Base-by-base conservation (phyloP, 2,888 invertebrate genomes). In the Smittia aterrima region DNA sequence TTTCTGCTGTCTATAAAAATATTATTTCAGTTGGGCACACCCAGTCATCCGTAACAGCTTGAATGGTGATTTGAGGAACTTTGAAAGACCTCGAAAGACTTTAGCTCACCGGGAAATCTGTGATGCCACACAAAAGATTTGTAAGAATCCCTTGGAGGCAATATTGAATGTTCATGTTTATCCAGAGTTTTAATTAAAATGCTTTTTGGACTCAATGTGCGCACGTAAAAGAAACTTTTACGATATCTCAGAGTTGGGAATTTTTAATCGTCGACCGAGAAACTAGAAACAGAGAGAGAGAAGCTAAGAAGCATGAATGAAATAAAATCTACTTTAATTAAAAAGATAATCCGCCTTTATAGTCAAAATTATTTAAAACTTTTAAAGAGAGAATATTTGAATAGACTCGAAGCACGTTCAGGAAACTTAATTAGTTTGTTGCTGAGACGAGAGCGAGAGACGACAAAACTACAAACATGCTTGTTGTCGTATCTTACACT, bases 301-400 rank as follows among this genome's bases (percentile, higher is more conserved):
- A n/a, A n/a, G n/a, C n/a, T n/a, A n/a, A 54, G 18, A 54, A 54
- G 16, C 54, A 54, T n/a, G 47, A 47, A 7, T 22, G 27, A 64
- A 54, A 24, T 62, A 40, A 20, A 58, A 38, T 27, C 54, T 72
- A 72, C 38, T 72, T 72, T 72, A 72, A 72, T 72, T 72, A 72
- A 72, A 72, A 72, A 62, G 72, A 72, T 72, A 72, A 72, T 72
- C 72, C 72, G 20, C 62, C 54, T 72, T 70, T 62, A 62, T 72
- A 27, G 72, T 62, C 40, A 20, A 62, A 62, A 72, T n/a, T n/a
- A 62, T 24, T 53, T 70, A 11, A 16, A 53, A 22, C 7, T 54
- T 22, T 20, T 27, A 54, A 62, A 18, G 58, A 68, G 25, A 66
- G 68, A 71, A 71, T 71, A 71, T 58, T 4, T 47, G 54, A 71